phyloP scores from a whole-genome alignment of 2,888 invertebrate genomes.

The Thecocarcelia acutangulata region DNA sequence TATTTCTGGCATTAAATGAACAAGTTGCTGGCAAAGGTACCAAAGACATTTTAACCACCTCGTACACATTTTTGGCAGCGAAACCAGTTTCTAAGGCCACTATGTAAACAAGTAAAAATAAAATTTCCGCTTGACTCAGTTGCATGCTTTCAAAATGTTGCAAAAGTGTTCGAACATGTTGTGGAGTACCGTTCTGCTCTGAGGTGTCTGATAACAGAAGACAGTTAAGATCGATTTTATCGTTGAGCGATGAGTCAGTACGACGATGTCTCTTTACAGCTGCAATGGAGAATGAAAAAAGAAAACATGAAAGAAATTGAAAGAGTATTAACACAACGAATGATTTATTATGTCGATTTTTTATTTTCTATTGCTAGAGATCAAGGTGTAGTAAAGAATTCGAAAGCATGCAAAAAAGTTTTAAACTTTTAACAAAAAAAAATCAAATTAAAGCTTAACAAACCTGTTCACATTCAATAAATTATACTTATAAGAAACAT shows the following conservation, averaged over 20 bases:
- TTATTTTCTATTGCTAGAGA: constrained; percentile 5
- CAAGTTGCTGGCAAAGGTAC: constrained; percentile 70
- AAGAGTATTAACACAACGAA: constrained; percentile 7
- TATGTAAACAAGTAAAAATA: constrained; percentile 76
- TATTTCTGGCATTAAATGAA: constrained; percentile 74
- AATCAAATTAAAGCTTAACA: constrained; percentile 22
- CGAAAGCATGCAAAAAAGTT: constrained; percentile 34
- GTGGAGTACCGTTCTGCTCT: constrained; percentile 73
- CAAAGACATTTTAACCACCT: constrained; percentile 43
- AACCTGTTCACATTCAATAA: constrained; percentile 43
- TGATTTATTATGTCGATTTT: constrained; percentile 18
- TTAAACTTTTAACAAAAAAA: not conserved
- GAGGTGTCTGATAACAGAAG: constrained; percentile 76
- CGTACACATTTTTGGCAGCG: constrained; percentile 70
- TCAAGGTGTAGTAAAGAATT: constrained; percentile 44
- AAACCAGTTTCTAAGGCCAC: constrained; percentile 79
- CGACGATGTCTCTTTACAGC: constrained; percentile 39
- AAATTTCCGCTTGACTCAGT: constrained; percentile 72
- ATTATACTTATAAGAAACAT: not conserved
- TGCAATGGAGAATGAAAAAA: constrained; percentile 52
- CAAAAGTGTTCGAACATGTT: constrained; percentile 75
- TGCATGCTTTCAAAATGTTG: constrained; percentile 59
- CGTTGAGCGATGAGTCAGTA: constrained; percentile 27
- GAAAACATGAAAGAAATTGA: constrained; percentile 39
- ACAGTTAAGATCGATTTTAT: constrained; percentile 55